Percentiles rank a stretch among this genome's conserved stretches.
Conservation (phyloP, 1,140 invertebrate species). For the Ridgeia piscesae region DNA sequence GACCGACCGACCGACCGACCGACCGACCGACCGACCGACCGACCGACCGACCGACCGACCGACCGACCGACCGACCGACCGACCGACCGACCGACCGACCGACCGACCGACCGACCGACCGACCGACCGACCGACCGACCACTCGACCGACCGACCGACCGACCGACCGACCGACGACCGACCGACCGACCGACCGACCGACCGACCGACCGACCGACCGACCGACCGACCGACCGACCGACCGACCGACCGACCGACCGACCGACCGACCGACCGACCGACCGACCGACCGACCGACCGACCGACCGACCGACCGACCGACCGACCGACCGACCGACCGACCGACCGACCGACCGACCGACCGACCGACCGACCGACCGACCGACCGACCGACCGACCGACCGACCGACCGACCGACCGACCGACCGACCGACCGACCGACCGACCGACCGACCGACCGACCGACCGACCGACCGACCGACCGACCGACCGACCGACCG, state of each 20-base stretch:
- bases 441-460: too few species aligned
- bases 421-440: too few species aligned
- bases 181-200: neutral
- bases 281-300: neutral
- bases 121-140: neutral
- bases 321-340: too few species aligned
- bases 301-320: neutral
- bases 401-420: too few species aligned
- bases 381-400: too few species aligned
- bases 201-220: constrained; percentile 1
- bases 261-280: neutral
- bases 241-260: neutral
- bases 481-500: too few species aligned
- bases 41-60: neutral
- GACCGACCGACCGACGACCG: neutral
- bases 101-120: neutral
- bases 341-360: too few species aligned
- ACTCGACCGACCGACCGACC: neutral
- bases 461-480: too few species aligned
- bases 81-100: neutral
- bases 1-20: constrained; percentile 1
- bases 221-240: constrained; percentile 1
- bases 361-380: too few species aligned
- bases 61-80: constrained; percentile 1
- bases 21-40: neutral